These are phyloP conservation scores for Erpornis zantholeuca DNA, from an alignment of 2,113 vertebrate species.

Conservation along the genomic window DNA sequence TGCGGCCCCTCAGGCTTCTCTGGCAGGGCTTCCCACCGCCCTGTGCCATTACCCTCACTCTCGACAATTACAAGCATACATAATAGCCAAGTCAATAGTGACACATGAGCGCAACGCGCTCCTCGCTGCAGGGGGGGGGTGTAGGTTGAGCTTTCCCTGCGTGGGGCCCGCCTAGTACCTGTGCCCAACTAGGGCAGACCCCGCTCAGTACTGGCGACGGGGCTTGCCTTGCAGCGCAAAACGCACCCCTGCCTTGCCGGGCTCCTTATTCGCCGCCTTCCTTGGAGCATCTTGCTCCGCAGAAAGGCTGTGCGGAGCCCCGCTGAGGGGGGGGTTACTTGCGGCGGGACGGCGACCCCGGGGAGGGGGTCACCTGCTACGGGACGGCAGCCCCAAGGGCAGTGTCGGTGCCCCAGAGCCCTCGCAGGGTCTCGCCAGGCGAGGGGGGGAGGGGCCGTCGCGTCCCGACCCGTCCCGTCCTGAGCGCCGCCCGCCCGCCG, in stretches of 20 bases:
- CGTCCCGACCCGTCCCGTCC: not conserved
- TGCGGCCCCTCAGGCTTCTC: not conserved
- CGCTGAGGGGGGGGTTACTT: not conserved
- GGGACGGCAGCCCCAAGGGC: not conserved
- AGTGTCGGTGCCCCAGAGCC: not conserved
- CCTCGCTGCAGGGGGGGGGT: not conserved
- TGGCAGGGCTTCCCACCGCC: not conserved
- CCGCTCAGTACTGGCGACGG: not conserved
- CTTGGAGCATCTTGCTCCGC: not conserved
- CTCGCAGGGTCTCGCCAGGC: not conserved
- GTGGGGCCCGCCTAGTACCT: too few species aligned
- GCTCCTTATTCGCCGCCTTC: not conserved
- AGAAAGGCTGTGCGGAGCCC: too few species aligned
- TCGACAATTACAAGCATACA: not conserved
- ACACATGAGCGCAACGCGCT: not conserved
- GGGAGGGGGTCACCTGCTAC: not conserved
- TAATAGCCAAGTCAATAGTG: not conserved
- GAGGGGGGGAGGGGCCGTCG: not conserved
- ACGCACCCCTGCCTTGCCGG: not conserved
- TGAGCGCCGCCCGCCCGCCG: conserved; percentile 36
- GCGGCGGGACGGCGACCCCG: not conserved
- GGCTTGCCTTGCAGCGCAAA: not conserved
- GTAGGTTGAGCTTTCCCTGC: not conserved
- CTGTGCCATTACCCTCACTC: not conserved
- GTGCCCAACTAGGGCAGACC: not conserved